Conservation (phyloP, 2,888 invertebrate species). For the Hermodice carunculata region DNA sequence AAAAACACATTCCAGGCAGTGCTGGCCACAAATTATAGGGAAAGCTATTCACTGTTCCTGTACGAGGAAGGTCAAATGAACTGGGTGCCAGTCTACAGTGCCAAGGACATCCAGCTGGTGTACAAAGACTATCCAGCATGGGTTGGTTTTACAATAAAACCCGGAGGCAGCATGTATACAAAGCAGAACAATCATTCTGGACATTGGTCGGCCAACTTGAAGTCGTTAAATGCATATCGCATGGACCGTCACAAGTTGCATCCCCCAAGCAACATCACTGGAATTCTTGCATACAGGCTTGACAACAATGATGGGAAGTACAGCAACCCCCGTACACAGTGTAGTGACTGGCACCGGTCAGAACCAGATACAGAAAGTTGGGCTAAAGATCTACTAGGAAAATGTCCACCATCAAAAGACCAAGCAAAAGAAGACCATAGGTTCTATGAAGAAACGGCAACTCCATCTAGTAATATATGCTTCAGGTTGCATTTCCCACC, state of each 20-base stretch:
- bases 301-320: slow-evolving; percentile 3
- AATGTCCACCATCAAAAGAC: not conserved
- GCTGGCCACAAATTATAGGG: slow-evolving; percentile 19
- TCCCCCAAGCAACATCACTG: not conserved
- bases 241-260: not conserved
- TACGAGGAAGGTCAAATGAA: slow-evolving; percentile 23
- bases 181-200: slow-evolving; percentile 5
- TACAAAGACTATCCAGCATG: slow-evolving; percentile 18
- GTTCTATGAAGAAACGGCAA: not conserved
- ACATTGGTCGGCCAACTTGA: not conserved
- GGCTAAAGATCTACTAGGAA: not conserved
- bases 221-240: slow-evolving; percentile 9
- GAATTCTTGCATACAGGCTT: slow-evolving; percentile 14
- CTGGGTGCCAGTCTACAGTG: slow-evolving; percentile 17
- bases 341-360: slow-evolving; percentile 25
- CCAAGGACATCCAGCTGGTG: not conserved
- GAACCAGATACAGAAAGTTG: not conserved
- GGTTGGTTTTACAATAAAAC: slow-evolving; percentile 14
- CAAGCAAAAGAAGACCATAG: not conserved
- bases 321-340: slow-evolving; percentile 10
- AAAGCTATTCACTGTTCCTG: slow-evolving; percentile 20
- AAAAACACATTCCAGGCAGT: slow-evolving; percentile 33
- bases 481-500: no score
- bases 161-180: not conserved
- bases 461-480: no score